These are phyloP conservation scores for Lacerta viridis DNA, from an alignment of 2,797 vertebrate genomes.

Conservation along the genomic window DNA sequence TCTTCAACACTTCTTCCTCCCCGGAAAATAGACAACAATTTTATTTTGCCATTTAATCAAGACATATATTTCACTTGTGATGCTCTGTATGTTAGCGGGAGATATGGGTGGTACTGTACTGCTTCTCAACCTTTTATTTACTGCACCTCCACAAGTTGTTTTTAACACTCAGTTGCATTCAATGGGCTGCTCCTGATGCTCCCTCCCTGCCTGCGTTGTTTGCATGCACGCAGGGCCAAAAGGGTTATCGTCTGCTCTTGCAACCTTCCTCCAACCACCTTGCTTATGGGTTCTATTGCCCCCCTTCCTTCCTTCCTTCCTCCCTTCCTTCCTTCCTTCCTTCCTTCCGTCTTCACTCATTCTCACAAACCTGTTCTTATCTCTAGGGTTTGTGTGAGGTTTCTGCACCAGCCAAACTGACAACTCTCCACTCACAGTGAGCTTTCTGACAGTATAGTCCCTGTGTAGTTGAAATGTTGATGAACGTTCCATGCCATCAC, in stretches of 20 bases:
- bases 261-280: neutral
- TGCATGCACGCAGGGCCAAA: neutral
- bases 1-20: neutral
- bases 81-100: too few species aligned
- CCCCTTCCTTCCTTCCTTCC: neutral
- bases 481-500: neutral
- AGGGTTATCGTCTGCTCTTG: neutral
- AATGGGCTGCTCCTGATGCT: neutral
- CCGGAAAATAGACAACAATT: neutral
- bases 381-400: neutral
- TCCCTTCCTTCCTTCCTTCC: neutral
- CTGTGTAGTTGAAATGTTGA: neutral
- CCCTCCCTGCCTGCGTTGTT: neutral
- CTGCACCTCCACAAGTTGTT: neutral
- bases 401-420: neutral
- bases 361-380: neutral
- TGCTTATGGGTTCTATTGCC: neutral
- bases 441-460: too few species aligned
- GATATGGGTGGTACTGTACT: neutral
- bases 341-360: neutral
- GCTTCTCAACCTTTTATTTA: neutral
- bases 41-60: constrained; percentile 16
- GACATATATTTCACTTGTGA: neutral
- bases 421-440: neutral
- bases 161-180: neutral